phyloP scores from a whole-genome alignment of 2,113 vertebrate species.

The Cheilinus undulatus region DNA sequence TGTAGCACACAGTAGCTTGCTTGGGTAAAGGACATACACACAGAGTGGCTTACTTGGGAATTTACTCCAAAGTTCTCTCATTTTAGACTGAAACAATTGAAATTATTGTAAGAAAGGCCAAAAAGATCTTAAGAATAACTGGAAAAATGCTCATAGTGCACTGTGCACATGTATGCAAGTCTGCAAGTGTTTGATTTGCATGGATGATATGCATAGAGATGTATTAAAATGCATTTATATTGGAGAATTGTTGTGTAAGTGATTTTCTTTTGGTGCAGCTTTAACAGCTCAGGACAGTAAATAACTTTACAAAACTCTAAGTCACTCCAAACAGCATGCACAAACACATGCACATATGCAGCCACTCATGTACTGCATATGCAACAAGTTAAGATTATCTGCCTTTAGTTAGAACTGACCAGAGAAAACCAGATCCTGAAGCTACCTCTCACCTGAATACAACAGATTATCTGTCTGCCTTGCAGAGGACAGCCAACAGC shows the following conservation, averaged over 20 bases:
- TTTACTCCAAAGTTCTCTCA: not conserved
- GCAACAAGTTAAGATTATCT: conserved; percentile 33
- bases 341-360: not conserved
- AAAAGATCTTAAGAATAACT: not conserved
- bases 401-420: conserved; percentile 24
- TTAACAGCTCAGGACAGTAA: not conserved
- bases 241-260: not conserved
- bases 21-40: not conserved
- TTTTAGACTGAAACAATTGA: no score
- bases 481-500: conserved; percentile 24
- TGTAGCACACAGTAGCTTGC: not conserved
- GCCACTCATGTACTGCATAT: not conserved
- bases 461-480: conserved; percentile 59
- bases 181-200: not conserved
- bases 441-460: conserved; percentile 52
- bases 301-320: not conserved
- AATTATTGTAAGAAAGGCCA: no score
- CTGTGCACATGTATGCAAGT: no score
- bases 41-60: not conserved
- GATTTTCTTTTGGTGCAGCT: not conserved
- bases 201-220: not conserved
- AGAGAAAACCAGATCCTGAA: conserved; percentile 52
- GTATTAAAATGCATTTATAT: not conserved
- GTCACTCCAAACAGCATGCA: not conserved
- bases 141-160: no score